A percentile compares a stretch with the other conserved stretches of the same genome.
Evolutionary conservation across 2,113 vertebrate genomes (phyloP).

Genomic region (Oryctolagus cuniculus): DNA sequence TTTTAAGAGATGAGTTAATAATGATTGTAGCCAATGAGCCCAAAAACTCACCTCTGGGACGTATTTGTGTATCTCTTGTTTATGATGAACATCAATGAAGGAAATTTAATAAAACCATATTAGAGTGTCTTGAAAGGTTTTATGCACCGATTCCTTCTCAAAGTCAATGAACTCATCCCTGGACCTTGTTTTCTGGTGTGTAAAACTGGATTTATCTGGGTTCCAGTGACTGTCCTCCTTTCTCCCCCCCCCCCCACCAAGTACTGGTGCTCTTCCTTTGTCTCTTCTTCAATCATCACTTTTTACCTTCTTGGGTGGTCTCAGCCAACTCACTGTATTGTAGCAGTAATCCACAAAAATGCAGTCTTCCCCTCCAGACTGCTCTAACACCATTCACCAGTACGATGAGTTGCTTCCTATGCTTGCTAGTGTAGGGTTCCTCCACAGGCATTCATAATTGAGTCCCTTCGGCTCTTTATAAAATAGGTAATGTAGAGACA

Average conservation of each 20-base stretch:
- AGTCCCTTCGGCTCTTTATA: background rate
- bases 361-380: background rate
- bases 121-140: background rate
- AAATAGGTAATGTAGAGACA: background rate
- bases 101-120: background rate
- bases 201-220: background rate
- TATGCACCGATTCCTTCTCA: background rate
- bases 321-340: background rate
- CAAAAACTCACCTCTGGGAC: background rate
- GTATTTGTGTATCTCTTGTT: background rate
- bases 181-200: background rate
- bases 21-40: background rate
- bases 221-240: background rate
- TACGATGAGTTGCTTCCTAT: background rate
- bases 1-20: background rate
- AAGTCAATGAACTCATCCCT: constrained; percentile 13
- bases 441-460: background rate
- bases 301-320: constrained; percentile 5
- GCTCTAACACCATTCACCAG: background rate
- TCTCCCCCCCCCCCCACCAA: background rate
- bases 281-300: background rate
- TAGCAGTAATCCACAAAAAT: background rate
- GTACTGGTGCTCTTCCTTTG: background rate
- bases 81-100: background rate
- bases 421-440: background rate